phyloP scores from a whole-genome alignment of 2,888 invertebrate genomes.

The Tryphoninae sp. region DNA sequence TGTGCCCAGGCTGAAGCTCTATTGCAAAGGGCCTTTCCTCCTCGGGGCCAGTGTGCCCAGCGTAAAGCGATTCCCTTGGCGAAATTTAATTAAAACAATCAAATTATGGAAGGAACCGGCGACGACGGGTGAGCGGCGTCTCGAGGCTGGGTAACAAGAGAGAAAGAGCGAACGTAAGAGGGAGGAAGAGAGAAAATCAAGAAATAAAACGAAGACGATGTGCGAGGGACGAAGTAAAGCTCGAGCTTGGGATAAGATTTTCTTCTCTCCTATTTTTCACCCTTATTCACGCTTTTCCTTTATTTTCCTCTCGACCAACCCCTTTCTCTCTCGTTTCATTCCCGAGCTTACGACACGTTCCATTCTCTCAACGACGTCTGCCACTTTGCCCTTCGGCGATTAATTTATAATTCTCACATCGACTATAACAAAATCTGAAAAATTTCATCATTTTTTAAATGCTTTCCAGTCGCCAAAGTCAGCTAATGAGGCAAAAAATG shows the following conservation, averaged over 20 bases:
- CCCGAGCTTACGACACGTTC: conserved; percentile 31
- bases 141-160: conserved; percentile 49
- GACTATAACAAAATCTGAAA: neutral
- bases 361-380: conserved; percentile 47
- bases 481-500: too few relatives aligned
- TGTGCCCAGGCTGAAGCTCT: conserved; percentile 26
- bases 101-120: conserved; percentile 80
- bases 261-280: conserved; percentile 68
- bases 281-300: conserved; percentile 73
- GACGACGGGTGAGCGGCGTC: conserved; percentile 75
- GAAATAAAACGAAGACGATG: conserved; percentile 46
- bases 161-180: conserved; percentile 64
- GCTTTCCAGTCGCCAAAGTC: neutral
- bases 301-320: conserved; percentile 57
- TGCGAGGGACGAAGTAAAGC: conserved; percentile 58
- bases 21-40: conserved; percentile 55
- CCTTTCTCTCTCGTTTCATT: conserved; percentile 63
- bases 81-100: conserved; percentile 82
- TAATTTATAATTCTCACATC: conserved; percentile 27
- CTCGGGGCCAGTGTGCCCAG: conserved; percentile 69
- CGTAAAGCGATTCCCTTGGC: conserved; percentile 79
- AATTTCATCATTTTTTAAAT: neutral
- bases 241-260: conserved; percentile 76
- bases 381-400: conserved; percentile 29
- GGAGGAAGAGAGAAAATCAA: conserved; percentile 52